Base-by-base conservation (phyloP, 2,113 vertebrate species). In the Channa argus region DNA sequence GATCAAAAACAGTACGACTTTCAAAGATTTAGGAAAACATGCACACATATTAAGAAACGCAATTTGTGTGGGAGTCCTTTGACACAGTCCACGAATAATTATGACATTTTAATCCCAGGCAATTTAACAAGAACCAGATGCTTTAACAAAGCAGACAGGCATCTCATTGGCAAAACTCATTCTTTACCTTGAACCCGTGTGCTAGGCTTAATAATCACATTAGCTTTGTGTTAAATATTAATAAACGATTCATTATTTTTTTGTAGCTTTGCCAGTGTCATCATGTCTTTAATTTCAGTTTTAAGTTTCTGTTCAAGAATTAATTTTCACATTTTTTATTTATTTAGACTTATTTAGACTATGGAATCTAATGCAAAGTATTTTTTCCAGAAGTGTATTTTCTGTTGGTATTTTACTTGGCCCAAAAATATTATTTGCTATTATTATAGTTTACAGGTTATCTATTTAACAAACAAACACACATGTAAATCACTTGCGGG, bases 31-130 rank as follows among this genome's bases (percentile, higher is more conserved):
- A 38, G 66, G 50, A 53, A 77, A 77, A 74, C 54, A 38, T 36
- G 60, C 63, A 71, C 52, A 63, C 59, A 68, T 47, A 47, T 44
- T 24, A 50, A 74, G 71, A 44, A 76, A 63, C 65, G 43, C 44
- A n/a, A 7, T 82, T 73, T 75, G 69, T 9, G 80, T 86, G 71
- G 80, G 75, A 38, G 59, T 69, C 72, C 64, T 52, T 49, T 44
- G 68, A 69, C 41, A 65, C 36, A 6, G 63, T 85, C 71, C 54
- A 53, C 61, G 24, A 74, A 60, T 71, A 70, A 74, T 77, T 49
- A 41, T 33, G 33, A 69, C 41, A 15, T 77, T 79, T 71, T 74
- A 85, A 85, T 77, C 74, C 64, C 33, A 56, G 60, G 38, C 53
- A 69, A 44, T 63, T 56, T 47, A 71, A 80, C 65, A 65, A 64